Evolutionary conservation across 2,113 vertebrate species (phyloP).

Genomic region (Sardina pilchardus): DNA sequence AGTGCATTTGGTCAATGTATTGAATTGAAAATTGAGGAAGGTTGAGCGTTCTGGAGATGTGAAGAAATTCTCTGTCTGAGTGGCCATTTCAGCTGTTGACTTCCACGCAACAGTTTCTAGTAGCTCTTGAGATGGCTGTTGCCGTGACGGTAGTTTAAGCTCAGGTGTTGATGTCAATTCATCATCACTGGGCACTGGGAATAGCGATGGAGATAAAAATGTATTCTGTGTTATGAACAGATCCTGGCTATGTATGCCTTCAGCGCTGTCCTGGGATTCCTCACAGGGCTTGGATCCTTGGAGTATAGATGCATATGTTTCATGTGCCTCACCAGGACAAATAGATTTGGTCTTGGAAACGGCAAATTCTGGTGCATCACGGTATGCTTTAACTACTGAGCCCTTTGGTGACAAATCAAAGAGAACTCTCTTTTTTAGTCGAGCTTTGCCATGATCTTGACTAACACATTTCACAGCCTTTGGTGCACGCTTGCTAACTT

Average conservation of each 20-base stretch:
- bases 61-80: conserved; percentile 76
- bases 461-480: neutral
- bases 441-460: neutral
- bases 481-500: neutral
- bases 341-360: neutral
- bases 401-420: conserved; percentile 51
- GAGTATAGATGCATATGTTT: neutral
- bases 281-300: conserved; percentile 6
- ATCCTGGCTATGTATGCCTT: conserved; percentile 73
- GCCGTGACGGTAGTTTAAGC: neutral
- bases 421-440: conserved; percentile 61
- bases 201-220: conserved; percentile 52
- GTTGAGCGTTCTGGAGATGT: conserved; percentile 51
- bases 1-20: accelerated
- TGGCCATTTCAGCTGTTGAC: conserved; percentile 48
- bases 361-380: neutral
- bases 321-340: neutral
- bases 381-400: neutral
- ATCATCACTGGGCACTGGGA: conserved; percentile 51
- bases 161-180: neutral
- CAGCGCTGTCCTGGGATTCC: conserved; percentile 52
- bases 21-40: conserved; percentile 55
- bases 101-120: neutral
- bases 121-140: neutral
- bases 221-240: conserved; percentile 78